These are phyloP conservation scores for Lysandra bellargus DNA, from an alignment of 2,888 invertebrate species.

Conservation along the genomic window DNA sequence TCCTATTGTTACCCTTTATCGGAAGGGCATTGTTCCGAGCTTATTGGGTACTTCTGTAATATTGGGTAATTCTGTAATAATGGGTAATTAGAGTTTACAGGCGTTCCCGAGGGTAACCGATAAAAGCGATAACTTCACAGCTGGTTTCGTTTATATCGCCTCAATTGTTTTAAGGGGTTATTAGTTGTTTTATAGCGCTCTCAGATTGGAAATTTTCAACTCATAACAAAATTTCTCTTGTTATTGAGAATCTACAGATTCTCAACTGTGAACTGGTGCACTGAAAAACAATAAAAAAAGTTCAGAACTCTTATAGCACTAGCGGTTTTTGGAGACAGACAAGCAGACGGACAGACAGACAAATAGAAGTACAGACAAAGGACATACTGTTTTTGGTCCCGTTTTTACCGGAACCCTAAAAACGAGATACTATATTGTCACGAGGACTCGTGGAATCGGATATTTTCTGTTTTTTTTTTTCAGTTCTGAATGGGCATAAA, in stretches of 20 bases:
- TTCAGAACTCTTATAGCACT: too few relatives aligned
- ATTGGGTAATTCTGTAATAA: slow-evolving; percentile 28
- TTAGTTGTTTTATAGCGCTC: slow-evolving; percentile 6
- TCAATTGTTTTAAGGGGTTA: slow-evolving; percentile 14
- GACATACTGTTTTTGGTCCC: too few relatives aligned
- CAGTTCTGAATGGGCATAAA: too few relatives aligned
- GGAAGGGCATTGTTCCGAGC: background rate
- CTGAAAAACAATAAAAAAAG: background rate
- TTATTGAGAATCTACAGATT: background rate
- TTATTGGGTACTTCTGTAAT: slow-evolving; percentile 17
- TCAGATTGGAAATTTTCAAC: background rate
- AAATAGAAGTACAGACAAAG: too few relatives aligned
- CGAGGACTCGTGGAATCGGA: too few relatives aligned
- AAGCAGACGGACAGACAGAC: too few relatives aligned
- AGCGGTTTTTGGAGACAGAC: too few relatives aligned
- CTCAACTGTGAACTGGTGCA: too few relatives aligned
- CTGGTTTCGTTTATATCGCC: slow-evolving; percentile 25
- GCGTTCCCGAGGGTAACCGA: slow-evolving; percentile 22
- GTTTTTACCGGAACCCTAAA: too few relatives aligned
- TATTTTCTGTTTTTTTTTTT: too few relatives aligned
- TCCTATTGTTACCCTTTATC: background rate
- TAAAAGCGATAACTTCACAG: slow-evolving; percentile 22
- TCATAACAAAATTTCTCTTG: background rate
- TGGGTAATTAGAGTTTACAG: slow-evolving; percentile 27
- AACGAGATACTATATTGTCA: too few relatives aligned